Evolutionary conservation across 2,797 vertebrate species (phyloP), one percentile per base, ranked within the genome.

Genomic region (Chanos chanos): DNA sequence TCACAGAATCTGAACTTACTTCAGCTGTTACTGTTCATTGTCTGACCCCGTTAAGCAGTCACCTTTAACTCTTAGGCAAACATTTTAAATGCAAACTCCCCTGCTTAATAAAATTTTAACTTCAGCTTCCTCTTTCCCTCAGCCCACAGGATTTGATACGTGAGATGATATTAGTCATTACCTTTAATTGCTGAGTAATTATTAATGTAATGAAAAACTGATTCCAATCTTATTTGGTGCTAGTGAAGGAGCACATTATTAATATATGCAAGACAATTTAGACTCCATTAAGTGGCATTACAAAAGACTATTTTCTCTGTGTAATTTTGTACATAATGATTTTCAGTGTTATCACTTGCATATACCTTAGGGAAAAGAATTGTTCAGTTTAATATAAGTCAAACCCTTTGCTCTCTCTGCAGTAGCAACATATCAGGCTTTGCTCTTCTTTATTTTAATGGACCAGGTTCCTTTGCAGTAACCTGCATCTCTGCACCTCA

Each of bases 131-230:
- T n/a, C n/a, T 51, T 47, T 39, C 25, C 27, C 21, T 31, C 3
- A 18, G 31, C 18, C 52, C 33, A 37, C 16, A 9, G 16, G 7
- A 50, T 37, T 22, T 37, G 19, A 52, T 24, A 13, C 4, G 34
- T 43, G 54, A 59, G 30, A 18, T 37, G 28, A 54, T 45, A 53
- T 45, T 31, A 8, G 40, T 54, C 61, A 57, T 62, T 68, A 53
- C 33, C 47, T 69, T 69, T 49, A 47, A 63, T 37, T n/a, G 33
- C 41, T 33, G 27, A 53, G 21, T 45, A 69, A 59, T 69, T 59
- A 53, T 64, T 69, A 3, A 41, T 64, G 33, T 12, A n/a, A 27
- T 43, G 47, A 40, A 47, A 36, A 40, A 21, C 50, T 39, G 36
- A 40, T 48, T 31, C 22, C 12, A 15, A 2, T 22, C 33, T 13